A percentile compares a stretch with the other conserved stretches of the same genome.
Conservation (phyloP, 2,113 vertebrate species). For the Sialia sialis region DNA sequence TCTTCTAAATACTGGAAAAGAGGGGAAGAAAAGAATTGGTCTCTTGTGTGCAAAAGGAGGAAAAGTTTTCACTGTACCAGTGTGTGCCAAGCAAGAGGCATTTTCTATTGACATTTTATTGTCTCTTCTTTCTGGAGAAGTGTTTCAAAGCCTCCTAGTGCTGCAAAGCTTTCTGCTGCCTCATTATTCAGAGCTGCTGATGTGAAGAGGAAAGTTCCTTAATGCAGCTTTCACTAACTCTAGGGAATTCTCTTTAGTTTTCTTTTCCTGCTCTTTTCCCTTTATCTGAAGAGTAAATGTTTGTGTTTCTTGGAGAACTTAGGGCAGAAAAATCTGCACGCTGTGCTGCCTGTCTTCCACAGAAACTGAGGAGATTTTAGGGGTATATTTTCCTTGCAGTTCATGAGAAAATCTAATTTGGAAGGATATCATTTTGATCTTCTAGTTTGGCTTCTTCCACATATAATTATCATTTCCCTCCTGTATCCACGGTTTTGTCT, state of each 20-base stretch:
- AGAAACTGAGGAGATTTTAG: background rate
- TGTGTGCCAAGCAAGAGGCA: background rate
- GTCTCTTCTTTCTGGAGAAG: background rate
- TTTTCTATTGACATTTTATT: conserved; percentile 10
- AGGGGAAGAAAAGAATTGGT: background rate
- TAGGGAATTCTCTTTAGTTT: background rate
- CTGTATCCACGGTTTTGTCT: background rate
- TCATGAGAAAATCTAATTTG: background rate
- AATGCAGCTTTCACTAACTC: background rate
- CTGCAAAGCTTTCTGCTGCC: background rate
- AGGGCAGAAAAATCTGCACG: background rate
- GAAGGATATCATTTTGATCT: background rate
- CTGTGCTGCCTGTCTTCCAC: background rate
- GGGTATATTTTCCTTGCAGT: background rate
- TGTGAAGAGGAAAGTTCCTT: background rate
- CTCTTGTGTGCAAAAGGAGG: background rate
- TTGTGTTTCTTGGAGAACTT: conserved; percentile 1
- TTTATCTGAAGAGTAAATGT: conserved; percentile 28
- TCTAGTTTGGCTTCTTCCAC: background rate
- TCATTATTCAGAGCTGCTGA: background rate
- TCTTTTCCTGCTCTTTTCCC: background rate
- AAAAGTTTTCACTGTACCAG: background rate
- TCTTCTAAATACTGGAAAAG: background rate
- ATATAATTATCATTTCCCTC: background rate
- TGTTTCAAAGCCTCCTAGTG: background rate